Evolutionary conservation across 2,113 vertebrate genomes (phyloP), one percentile per base, ranked within the genome.

Genomic region (Thomomys bottae): DNA sequence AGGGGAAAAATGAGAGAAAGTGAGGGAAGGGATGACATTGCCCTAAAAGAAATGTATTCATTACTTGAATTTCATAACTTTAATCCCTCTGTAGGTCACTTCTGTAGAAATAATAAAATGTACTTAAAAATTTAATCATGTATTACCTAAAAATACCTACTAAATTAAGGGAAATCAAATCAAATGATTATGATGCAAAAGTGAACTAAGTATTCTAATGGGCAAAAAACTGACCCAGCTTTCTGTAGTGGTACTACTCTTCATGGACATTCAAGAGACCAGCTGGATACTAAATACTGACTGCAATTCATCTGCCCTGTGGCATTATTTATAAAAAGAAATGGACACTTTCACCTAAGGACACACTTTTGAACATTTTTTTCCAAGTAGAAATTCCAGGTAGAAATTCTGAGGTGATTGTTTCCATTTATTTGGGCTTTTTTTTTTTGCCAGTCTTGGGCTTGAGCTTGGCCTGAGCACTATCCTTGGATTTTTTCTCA

Each of bases 61-160:
- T n/a, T n/a, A n/a, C n/a, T n/a, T n/a, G n/a, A n/a, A n/a, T n/a
- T n/a, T n/a, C n/a, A 6, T 8, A 45, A 45, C 45, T 45, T 45
- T 45, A 49, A 26, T 11, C 36, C 32, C 14, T 28, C 34, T 66
- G 28, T 28, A 10, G 10, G 9, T 90, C 84, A 90, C 45, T 32
- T 92, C 11, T 45, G 45, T 45, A 45, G 45, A 8, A 45, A 45
- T 11, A 45, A 45, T 45, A 45, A 45, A 87, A 75, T 34, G 2
- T 30, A 38, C 6, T 89, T 64, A 89, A 90, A 86, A 90, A 38
- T 23, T 24, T 71, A 84, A 86, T 45, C 2, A 63, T 15, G 38
- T 61, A 71, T 34, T 87, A 79, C 2, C 17, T 79, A 86, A 93
- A 95, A 79, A 89, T 84, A 66, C 0, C 81, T 78, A 79, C 2